Conservation (phyloP, 2,113 vertebrate genomes). For the Lophochroa leadbeateri region DNA sequence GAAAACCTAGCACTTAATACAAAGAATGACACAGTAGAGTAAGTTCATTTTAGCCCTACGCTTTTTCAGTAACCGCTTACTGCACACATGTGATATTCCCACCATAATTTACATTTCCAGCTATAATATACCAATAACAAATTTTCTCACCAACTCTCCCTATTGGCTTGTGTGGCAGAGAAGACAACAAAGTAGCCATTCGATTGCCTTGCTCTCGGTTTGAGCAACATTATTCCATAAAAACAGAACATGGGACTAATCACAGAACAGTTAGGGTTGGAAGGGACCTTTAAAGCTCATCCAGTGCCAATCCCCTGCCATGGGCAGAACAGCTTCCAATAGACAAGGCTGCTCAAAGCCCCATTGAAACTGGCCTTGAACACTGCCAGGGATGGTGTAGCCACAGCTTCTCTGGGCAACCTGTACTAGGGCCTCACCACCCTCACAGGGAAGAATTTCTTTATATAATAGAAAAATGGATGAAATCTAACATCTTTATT, state of each 20-base stretch:
- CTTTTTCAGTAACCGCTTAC: neutral
- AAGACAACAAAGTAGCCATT: neutral
- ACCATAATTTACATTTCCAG: neutral
- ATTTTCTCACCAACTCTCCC: neutral
- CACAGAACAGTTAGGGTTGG: neutral
- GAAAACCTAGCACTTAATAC: neutral
- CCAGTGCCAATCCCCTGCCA: neutral
- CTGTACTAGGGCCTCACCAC: neutral
- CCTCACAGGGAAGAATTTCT: neutral
- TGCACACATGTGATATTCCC: too few relatives aligned
- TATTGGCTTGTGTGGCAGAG: neutral
- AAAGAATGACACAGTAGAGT: neutral
- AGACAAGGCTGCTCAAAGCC: neutral
- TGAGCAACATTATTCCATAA: neutral
- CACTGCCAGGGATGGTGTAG: neutral
- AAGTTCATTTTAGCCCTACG: neutral
- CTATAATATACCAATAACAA: neutral
- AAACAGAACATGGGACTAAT: neutral
- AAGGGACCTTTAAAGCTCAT: neutral
- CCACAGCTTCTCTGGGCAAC: neutral
- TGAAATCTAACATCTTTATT: neutral
- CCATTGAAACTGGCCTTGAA: neutral
- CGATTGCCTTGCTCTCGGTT: neutral
- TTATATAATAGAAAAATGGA: neutral
- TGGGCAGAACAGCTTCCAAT: neutral